These are phyloP conservation scores for Clavelina lepadiformis DNA, from an alignment of 23 tunicate species.

Conservation along the genomic window DNA sequence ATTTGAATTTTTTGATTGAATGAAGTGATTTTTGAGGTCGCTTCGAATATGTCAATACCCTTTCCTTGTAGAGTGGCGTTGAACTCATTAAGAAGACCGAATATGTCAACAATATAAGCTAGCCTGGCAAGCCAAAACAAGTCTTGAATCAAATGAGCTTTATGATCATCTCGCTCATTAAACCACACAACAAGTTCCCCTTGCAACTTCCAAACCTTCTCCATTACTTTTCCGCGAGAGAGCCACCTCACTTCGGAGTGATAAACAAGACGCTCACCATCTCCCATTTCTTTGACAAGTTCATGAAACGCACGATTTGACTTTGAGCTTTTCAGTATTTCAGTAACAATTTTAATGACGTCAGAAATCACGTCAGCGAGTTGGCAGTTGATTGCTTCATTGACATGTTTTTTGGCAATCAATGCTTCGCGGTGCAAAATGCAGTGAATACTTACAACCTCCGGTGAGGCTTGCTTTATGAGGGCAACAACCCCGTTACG, in stretches of 20 bases:
- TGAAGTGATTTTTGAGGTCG: conserved; percentile 37
- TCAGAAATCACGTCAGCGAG: conserved; percentile 47
- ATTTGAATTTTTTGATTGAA: conserved; percentile 15
- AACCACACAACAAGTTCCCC: conserved; percentile 49
- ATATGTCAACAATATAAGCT: conserved; percentile 63
- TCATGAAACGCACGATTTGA: conserved; percentile 58
- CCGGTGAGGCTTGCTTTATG: conserved; percentile 32
- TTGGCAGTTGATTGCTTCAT: conserved; percentile 48
- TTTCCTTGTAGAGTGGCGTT: conserved; percentile 50
- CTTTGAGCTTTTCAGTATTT: conserved; percentile 33
- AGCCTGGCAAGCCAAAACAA: conserved; percentile 59
- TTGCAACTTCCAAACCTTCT: conserved; percentile 36
- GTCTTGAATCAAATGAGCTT: conserved; percentile 43
- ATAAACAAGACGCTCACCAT: conserved; percentile 44
- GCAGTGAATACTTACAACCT: conserved; percentile 30
- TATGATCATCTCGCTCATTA: conserved; percentile 45
- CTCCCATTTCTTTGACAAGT: conserved; percentile 62
- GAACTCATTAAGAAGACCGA: conserved; percentile 45
- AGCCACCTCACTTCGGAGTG: conserved; percentile 68
- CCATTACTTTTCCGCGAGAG: conserved; percentile 53
- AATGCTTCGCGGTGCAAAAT: conserved; percentile 34
- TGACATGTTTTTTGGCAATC: conserved; percentile 59
- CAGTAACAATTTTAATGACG: conserved; percentile 46
- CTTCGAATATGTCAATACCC: conserved; percentile 52
- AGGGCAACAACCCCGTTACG: conserved; percentile 26